Conservation (phyloP, 2,888 invertebrate genomes). For the Marronus borbonicus region DNA sequence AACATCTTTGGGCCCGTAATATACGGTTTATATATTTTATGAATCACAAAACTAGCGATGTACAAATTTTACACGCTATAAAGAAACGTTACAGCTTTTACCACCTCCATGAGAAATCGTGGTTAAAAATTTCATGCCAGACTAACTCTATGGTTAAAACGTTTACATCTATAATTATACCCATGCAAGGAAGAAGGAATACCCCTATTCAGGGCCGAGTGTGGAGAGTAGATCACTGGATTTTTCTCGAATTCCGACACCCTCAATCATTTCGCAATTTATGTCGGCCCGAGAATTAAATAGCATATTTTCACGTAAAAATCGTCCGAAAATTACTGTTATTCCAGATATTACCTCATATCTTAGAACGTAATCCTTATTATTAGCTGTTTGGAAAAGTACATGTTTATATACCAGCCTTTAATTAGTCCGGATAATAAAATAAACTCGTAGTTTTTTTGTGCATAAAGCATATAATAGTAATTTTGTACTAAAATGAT, state of each 20-base stretch:
- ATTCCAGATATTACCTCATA: slow-evolving; percentile 55
- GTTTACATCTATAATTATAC: slow-evolving; percentile 44
- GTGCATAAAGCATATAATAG: neutral
- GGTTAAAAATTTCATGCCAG: slow-evolving; percentile 38
- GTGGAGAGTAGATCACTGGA: slow-evolving; percentile 9
- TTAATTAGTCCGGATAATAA: slow-evolving; percentile 45
- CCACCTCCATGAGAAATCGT: neutral
- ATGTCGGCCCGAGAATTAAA: slow-evolving; percentile 57
- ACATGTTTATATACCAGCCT: slow-evolving; percentile 47
- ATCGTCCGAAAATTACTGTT: slow-evolving; percentile 54
- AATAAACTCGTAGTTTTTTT: slow-evolving; percentile 21
- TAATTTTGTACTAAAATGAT: slow-evolving; percentile 24
- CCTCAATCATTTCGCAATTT: slow-evolving; percentile 64
- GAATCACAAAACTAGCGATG: too few relatives aligned
- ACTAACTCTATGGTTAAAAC: slow-evolving; percentile 19
- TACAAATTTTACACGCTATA: too few relatives aligned
- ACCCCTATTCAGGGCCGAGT: slow-evolving; percentile 1
- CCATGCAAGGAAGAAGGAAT: neutral
- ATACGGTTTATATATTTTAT: too few relatives aligned
- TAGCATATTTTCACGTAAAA: slow-evolving; percentile 50
- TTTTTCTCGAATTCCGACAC: slow-evolving; percentile 56
- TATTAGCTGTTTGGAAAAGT: slow-evolving; percentile 49
- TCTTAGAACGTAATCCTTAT: slow-evolving; percentile 52
- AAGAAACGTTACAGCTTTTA: too few relatives aligned
- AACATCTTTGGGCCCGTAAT: too few relatives aligned